Percentiles rank a stretch among this genome's conserved stretches.
Evolutionary conservation across 2,888 invertebrate species (phyloP).

Genomic region (Nymphalis urticae): DNA sequence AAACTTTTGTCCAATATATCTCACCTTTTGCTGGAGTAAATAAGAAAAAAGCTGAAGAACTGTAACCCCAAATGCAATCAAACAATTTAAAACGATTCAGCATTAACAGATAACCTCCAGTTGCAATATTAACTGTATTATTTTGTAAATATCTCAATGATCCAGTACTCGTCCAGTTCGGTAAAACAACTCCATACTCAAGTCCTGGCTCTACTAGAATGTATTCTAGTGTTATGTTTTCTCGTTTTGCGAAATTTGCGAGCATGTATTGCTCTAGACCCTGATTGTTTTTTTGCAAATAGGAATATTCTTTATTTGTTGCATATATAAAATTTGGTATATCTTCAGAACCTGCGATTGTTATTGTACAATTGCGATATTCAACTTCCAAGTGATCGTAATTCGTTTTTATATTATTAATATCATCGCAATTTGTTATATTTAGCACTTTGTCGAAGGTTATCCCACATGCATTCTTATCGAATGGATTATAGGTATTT

Average conservation of each 20-base stretch:
- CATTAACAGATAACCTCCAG: conserved; percentile 55
- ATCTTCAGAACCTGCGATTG: conserved; percentile 49
- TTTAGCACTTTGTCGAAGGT: conserved; percentile 41
- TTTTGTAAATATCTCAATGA: conserved; percentile 49
- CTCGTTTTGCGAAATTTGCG: conserved; percentile 48
- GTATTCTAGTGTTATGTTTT: conserved; percentile 49
- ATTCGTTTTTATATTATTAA: conserved; percentile 40
- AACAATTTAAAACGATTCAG: conserved; percentile 55
- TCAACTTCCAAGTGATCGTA: conserved; percentile 35
- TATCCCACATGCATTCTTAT: conserved; percentile 51
- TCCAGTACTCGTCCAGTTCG: conserved; percentile 55
- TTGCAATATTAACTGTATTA: conserved; percentile 50
- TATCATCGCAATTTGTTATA: conserved; percentile 48
- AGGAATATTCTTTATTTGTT: conserved; percentile 44
- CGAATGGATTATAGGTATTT: conserved; percentile 53
- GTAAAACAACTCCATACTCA: conserved; percentile 50
- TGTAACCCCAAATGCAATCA: conserved; percentile 58
- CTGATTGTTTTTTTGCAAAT: conserved; percentile 35
- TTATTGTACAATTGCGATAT: conserved; percentile 51
- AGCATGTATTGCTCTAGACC: conserved; percentile 60
- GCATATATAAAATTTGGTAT: conserved; percentile 50
- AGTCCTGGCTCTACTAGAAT: conserved; percentile 36
- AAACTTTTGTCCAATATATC: conserved; percentile 55
- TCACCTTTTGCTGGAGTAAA: conserved; percentile 48
- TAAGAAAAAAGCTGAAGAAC: conserved; percentile 48